Base-by-base conservation (phyloP, 2,888 invertebrate genomes). In the Malachius bipustulatus region DNA sequence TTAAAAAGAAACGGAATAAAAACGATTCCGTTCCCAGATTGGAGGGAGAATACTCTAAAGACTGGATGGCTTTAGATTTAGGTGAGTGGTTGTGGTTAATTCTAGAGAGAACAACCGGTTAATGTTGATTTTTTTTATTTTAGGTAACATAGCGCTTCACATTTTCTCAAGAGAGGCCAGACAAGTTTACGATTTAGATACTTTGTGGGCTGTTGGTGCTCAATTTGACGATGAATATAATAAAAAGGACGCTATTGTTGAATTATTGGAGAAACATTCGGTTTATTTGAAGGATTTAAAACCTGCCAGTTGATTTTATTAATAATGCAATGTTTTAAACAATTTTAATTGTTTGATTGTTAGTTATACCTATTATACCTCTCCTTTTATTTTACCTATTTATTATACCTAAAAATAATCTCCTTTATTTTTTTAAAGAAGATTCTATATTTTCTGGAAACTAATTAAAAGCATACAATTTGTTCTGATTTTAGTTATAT, bases 1-100 rank as follows among this genome's bases (percentile, higher is more conserved):
- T 70, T 52, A 89, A 89, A 63, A 69, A 72, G 34, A 88, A 87
- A 56, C 69, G 71, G 26, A 59, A 66, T 41, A 36, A 31, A 30
- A 90, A 93, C 56, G 90, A 93, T 56, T 45, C 57, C 12, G 63
- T 83, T 49, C 83, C 90, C 0, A 73, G 66, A 50, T 70, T 89
- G 45, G 88, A 90, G 65, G 90, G 89, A 14, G 69, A 73, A 56
- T 63, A 70, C 33, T 78, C 77, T 8, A 70, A 70, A 32, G 79
- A 87, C 49, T 94, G 93, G 93, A 72, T 87, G 61, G 90, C 90
- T 12, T 53, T 94, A 56, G 93, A 94, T 67, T 69, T 93, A 65
- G 89, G 89, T 83, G 66, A n/a, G n/a, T n/a, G n/a, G n/a, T n/a
- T n/a, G n/a, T n/a, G n/a, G n/a, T n/a, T n/a, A n/a, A n/a, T n/a